Conservation (phyloP, 1,140 invertebrate genomes). For the Trichonephila inaurata region DNA sequence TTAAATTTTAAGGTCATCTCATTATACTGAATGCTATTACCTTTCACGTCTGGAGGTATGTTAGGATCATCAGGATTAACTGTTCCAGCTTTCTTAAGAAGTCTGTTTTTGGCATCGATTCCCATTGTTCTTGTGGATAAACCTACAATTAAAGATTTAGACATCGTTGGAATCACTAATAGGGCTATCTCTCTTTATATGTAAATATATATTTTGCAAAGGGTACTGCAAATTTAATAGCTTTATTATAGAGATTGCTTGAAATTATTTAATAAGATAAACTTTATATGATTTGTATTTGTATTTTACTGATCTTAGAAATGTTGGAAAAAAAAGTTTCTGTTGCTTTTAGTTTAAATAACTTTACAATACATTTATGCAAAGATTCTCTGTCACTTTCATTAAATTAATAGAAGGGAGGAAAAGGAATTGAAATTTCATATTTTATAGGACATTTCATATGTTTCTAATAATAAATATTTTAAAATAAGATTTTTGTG, state of each 20-base stretch:
- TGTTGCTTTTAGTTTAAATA: not conserved
- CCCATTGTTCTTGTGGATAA: constrained; percentile 74
- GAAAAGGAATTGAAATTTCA: not conserved
- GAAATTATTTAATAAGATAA: not conserved
- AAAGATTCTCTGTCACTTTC: constrained; percentile 62
- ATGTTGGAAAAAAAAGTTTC: not conserved
- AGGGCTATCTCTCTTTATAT: not conserved
- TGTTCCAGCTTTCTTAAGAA: constrained; percentile 75
- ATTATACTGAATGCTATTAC: constrained; percentile 69
- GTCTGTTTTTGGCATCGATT: constrained; percentile 76
- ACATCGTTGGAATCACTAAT: constrained; percentile 63
- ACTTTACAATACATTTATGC: not conserved
- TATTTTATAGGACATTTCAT: no score
- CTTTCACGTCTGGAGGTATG: constrained; percentile 57
- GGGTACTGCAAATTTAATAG: not conserved
- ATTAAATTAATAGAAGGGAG: not conserved
- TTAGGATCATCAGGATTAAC: constrained; percentile 70
- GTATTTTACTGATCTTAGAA: not conserved
- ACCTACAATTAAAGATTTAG: constrained; percentile 76
- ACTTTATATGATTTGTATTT: not conserved
- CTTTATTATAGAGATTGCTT: not conserved
- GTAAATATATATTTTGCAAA: not conserved
- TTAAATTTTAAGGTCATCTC: not conserved
- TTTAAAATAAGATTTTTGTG: no score
- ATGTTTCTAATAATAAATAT: no score